These are phyloP conservation scores for Apostichopus californicus DNA, from an alignment of 35 echinoderm and acorn worm genomes.

Conservation along the genomic window DNA sequence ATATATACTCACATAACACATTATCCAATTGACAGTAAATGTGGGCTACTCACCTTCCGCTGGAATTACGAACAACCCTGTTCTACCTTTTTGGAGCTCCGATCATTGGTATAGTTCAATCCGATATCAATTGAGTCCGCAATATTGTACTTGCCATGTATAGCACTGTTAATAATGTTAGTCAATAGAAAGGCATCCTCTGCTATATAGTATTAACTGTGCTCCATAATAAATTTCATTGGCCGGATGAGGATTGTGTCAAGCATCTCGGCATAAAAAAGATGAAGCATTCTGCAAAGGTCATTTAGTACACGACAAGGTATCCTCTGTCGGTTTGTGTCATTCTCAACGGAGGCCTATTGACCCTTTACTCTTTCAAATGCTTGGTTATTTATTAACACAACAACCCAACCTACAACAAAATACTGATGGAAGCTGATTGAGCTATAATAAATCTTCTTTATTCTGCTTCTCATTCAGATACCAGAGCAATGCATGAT, in stretches of 20 bases:
- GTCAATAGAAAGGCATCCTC: background rate
- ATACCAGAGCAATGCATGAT: background rate
- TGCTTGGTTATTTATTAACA: slow-evolving; percentile 35
- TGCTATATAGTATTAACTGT: background rate
- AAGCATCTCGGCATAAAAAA: background rate
- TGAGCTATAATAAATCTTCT: background rate
- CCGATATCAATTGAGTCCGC: too few species aligned
- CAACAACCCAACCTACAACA: background rate
- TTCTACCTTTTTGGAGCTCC: background rate
- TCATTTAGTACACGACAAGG: background rate
- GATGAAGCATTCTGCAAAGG: background rate
- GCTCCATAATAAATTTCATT: background rate
- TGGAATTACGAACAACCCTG: background rate
- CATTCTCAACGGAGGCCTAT: slow-evolving; percentile 29
- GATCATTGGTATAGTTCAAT: too few species aligned
- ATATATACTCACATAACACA: background rate
- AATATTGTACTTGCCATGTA: background rate
- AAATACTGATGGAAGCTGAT: background rate
- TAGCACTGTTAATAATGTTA: background rate
- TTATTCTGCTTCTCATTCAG: background rate
- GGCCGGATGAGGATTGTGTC: background rate
- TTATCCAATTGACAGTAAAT: background rate
- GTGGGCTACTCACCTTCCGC: background rate
- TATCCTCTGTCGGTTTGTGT: background rate
- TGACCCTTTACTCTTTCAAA: slow-evolving; percentile 1